These are phyloP conservation scores for Armadillidium nasatum DNA, from an alignment of 1,140 invertebrate species.

Conservation along the genomic window DNA sequence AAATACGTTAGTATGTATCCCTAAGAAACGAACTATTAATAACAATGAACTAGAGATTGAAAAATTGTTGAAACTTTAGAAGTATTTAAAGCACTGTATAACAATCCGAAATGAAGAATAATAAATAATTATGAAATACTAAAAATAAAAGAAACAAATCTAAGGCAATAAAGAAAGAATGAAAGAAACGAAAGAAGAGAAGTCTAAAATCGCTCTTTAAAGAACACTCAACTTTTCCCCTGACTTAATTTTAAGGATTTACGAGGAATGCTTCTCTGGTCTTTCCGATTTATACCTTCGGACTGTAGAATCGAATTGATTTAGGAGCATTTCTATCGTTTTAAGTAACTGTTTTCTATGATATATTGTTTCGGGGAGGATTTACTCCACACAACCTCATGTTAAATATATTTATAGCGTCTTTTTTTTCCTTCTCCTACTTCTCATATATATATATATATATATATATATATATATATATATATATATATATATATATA, in stretches of 20 bases:
- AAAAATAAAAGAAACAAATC: too few species aligned
- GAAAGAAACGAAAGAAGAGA: too few species aligned
- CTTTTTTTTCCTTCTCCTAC: neutral
- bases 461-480: slow-evolving; percentile 3
- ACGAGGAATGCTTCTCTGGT: neutral
- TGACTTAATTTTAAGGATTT: slow-evolving; percentile 5
- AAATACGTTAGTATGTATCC: too few species aligned
- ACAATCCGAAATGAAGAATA: too few species aligned
- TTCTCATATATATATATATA: neutral
- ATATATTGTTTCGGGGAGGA: neutral
- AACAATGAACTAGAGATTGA: too few species aligned
- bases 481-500: neutral
- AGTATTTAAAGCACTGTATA: too few species aligned
- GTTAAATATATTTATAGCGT: neutral
- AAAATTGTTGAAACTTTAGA: too few species aligned
- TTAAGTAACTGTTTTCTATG: neutral
- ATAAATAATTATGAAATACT: too few species aligned
- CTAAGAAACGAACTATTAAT: too few species aligned
- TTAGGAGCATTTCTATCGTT: neutral
- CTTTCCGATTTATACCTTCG: neutral
- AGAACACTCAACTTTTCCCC: neutral
- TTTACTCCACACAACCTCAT: neutral
- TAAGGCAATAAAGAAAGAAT: too few species aligned
- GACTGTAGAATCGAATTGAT: slow-evolving; percentile 1
- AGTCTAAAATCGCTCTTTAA: too few species aligned